Conservation (phyloP, 1,140 invertebrate genomes). For the Caenorhabditis brenneri region DNA sequence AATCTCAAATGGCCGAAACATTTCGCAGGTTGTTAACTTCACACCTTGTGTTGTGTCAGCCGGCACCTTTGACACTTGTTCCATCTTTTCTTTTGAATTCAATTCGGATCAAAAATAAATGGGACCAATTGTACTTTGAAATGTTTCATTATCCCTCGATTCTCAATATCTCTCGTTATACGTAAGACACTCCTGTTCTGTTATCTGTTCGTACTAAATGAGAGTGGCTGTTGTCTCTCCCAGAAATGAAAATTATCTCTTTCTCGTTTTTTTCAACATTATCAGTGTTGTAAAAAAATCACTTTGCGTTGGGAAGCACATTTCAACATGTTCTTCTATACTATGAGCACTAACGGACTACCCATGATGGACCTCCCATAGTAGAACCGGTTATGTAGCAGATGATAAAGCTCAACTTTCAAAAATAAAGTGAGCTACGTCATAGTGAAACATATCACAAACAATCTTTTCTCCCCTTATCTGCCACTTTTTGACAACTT, state of each 20-base stretch:
- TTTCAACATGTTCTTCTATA: neutral
- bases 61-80: conserved; percentile 1
- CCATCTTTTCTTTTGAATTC: neutral
- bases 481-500: conserved; percentile 16
- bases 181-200: neutral
- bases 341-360: neutral
- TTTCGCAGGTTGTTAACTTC: neutral
- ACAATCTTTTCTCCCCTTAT: neutral
- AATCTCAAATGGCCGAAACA: conserved; percentile 23
- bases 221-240: neutral
- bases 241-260: neutral
- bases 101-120: neutral
- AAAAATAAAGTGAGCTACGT: neutral
- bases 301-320: neutral
- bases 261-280: neutral
- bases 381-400: neutral
- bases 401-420: neutral
- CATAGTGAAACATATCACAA: neutral
- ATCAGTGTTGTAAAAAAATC: neutral
- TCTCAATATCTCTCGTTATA: neutral
- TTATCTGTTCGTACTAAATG: neutral
- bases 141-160: neutral
- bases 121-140: neutral
- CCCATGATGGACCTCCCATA: neutral
- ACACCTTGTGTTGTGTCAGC: neutral